These are phyloP conservation scores for Argentina silus DNA, from an alignment of 2,797 vertebrate species.

Conservation along the genomic window DNA sequence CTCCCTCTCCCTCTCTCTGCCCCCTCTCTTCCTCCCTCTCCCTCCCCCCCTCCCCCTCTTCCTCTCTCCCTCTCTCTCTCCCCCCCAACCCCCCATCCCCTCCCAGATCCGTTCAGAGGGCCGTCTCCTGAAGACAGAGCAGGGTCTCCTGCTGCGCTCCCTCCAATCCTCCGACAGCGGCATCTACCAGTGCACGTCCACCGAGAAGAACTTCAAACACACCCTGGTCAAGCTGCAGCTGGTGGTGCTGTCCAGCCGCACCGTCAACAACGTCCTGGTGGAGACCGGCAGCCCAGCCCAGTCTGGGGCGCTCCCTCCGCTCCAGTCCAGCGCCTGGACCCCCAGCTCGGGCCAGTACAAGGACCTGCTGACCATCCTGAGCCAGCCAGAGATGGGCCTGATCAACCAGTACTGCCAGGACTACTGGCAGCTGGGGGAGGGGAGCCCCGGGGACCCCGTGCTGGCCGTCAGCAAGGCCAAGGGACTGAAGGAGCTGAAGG, in stretches of 20 bases:
- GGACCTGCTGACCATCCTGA: conserved; percentile 95
- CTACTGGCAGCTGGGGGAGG: conserved; percentile 90
- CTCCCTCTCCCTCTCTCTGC: neutral
- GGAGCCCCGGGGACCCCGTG: conserved; percentile 74
- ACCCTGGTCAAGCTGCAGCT: conserved; percentile 91
- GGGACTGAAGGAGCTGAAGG: conserved; percentile 88
- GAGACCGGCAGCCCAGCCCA: conserved; percentile 71
- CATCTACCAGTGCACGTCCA: conserved; percentile 95
- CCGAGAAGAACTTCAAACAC: conserved; percentile 99
- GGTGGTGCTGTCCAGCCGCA: conserved; percentile 88
- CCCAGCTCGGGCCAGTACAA: conserved; percentile 87
- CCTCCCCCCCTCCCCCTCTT: neutral
- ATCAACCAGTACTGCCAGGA: conserved; percentile 99
- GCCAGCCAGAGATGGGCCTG: conserved; percentile 96
- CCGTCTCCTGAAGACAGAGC: conserved; percentile 90
- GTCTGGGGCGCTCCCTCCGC: conserved; percentile 37
- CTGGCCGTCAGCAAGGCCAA: conserved; percentile 77
- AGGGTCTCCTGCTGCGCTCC: conserved; percentile 92
- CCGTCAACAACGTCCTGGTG: conserved; percentile 85
- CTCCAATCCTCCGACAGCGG: conserved; percentile 89
- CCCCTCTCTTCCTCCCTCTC: neutral
- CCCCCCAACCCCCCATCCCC: neutral
- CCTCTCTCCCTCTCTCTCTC: neutral
- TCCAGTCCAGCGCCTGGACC: conserved; percentile 83
- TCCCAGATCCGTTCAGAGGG: conserved; percentile 85